Evolutionary conservation across 1,140 invertebrate genomes (phyloP).

Genomic region (Colletes latitarsis): DNA sequence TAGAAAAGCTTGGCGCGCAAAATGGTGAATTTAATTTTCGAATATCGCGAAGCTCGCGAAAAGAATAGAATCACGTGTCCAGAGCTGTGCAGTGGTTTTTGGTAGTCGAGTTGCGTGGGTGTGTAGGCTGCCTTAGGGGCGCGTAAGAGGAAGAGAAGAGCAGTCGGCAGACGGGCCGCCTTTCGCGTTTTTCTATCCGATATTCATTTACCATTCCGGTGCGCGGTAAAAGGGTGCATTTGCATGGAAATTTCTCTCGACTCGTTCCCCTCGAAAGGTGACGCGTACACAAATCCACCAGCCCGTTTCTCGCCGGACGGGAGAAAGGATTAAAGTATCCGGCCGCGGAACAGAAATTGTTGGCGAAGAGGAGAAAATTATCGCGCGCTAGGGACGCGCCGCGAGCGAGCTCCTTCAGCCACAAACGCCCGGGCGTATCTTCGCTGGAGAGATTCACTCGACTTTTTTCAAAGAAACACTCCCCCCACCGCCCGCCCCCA

Average conservation of each 20-base stretch:
- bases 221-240: slow-evolving; percentile 52
- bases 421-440: slow-evolving; percentile 21
- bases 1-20: too few relatives aligned
- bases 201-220: slow-evolving; percentile 52
- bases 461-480: slow-evolving; percentile 41
- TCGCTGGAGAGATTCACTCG: slow-evolving; percentile 33
- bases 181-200: slow-evolving; percentile 43
- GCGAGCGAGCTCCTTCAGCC: slow-evolving; percentile 10
- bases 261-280: slow-evolving; percentile 40
- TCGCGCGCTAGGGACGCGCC: slow-evolving; percentile 3
- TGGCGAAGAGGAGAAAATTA: slow-evolving; percentile 15
- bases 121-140: not conserved
- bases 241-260: slow-evolving; percentile 59
- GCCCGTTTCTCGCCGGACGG: slow-evolving; percentile 39
- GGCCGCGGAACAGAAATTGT: slow-evolving; percentile 36
- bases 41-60: too few relatives aligned
- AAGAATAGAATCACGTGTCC: too few relatives aligned
- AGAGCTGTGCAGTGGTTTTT: too few relatives aligned
- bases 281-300: slow-evolving; percentile 49
- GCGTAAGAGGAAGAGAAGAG: not conserved
- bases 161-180: slow-evolving; percentile 1
- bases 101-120: not conserved
- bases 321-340: slow-evolving; percentile 60
- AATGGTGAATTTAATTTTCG: too few relatives aligned
- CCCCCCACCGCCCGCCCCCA: not conserved